Percentiles rank a stretch among this genome's conserved stretches.
phyloP scores from a whole-genome alignment of 2,113 vertebrate species.

The Illadopsis cleaveri region DNA sequence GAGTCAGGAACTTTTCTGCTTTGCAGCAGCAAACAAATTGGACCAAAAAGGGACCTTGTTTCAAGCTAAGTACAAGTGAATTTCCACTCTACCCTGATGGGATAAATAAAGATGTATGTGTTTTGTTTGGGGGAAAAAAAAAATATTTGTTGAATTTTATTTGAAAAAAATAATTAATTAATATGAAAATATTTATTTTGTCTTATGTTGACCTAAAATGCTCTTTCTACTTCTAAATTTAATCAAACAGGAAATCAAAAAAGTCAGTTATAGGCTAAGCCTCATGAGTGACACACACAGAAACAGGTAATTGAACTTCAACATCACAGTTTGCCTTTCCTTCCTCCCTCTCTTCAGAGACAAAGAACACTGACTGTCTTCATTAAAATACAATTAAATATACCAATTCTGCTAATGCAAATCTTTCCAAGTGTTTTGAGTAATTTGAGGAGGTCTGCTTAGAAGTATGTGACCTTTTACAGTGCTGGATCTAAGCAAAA shows the following conservation, averaged over 20 bases:
- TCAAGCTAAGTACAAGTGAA: background rate
- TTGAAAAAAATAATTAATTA: background rate
- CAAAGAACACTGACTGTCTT: background rate
- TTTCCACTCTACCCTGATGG: background rate
- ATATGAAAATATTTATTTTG: background rate
- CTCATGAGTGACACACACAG: background rate
- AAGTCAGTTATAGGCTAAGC: background rate
- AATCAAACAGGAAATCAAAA: background rate
- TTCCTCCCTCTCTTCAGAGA: background rate
- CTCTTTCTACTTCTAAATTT: background rate
- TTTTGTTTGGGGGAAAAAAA: background rate
- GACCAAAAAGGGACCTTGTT: background rate
- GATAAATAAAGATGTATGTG: background rate
- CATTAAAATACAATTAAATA: constrained; percentile 16
- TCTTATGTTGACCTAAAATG: background rate
- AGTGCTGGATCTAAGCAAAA: constrained; percentile 1
- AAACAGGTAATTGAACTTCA: constrained; percentile 28
- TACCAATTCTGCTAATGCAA: background rate
- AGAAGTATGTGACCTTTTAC: constrained; percentile 27
- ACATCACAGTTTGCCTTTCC: background rate
- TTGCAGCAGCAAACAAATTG: background rate
- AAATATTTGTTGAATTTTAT: background rate
- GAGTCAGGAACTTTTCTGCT: background rate
- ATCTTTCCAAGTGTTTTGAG: background rate
- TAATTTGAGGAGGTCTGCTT: background rate